A percentile compares a stretch with the other conserved stretches of the same genome.
These are phyloP conservation scores for Indri indri DNA, from an alignment of 2,113 vertebrate species.

Conservation along the genomic window DNA sequence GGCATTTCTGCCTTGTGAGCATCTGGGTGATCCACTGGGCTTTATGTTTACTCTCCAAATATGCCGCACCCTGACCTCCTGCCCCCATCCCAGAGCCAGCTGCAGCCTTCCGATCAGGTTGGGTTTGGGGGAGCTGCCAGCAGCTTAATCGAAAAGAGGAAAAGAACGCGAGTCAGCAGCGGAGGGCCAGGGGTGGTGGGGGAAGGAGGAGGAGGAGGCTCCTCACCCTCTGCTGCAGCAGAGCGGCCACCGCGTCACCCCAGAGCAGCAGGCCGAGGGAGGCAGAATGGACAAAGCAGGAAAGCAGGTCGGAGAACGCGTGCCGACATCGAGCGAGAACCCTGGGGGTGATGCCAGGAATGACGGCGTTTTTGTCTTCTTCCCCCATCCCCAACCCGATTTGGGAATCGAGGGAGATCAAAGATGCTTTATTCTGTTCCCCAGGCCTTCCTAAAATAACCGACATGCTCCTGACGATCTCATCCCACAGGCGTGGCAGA, in stretches of 20 bases:
- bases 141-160: neutral
- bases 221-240: neutral
- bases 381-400: neutral
- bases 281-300: neutral
- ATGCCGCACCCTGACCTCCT: neutral
- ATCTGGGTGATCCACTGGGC: neutral
- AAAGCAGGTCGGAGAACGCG: neutral
- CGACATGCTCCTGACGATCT: neutral
- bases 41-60: neutral
- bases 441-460: constrained; percentile 42
- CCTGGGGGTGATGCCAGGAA: neutral
- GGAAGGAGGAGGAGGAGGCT: neutral
- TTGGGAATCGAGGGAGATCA: neutral
- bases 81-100: neutral
- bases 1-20: neutral
- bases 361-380: neutral
- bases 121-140: neutral
- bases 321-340: neutral
- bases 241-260: neutral
- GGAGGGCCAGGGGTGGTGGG: neutral
- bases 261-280: neutral
- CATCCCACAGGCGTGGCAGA: neutral
- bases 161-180: neutral
- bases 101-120: neutral
- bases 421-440: neutral